Evolutionary conservation across 1,140 invertebrate species (phyloP), one percentile per base, ranked within the genome.

Genomic region (Drosophila nigrodunni): DNA sequence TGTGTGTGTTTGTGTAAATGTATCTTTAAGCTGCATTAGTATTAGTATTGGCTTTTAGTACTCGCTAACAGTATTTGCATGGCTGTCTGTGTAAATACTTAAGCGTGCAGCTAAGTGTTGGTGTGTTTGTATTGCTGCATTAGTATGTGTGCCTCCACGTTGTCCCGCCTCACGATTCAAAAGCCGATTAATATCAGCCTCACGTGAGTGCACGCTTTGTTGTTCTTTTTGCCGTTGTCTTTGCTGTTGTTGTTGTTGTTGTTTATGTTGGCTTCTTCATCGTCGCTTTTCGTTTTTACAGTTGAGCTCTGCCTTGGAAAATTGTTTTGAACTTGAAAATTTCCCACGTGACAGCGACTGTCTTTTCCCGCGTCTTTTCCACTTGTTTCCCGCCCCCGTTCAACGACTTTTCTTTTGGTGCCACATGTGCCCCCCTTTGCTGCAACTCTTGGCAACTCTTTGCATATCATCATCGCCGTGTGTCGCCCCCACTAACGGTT

Each of bases 311-410:
- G 75, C 68, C 74, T 79, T 80, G 83, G 80, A 87, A 87, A 87
- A 87, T 88, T 80, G 83, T 80, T 87, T 87, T 87, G 83, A 87
- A 87, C 83, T 87, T 87, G 83, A 87, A 87, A 87, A 88, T 89
- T 87, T 87, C 83, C 85, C 83, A 87, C 85, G 85, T 87, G 83
- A 88, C 83, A 71, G 68, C 68, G 73, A 77, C 82, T 67, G 60
- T 66, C 43, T 37, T 15, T n/a, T 10, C 52, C 15, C 13, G n/a
- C 37, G 5, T 57, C 18, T 8, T 21, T 46, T 41, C 39, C 21
- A 15, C 55, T 34, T 21, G 18, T 2, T 21, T 21, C 18, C 34
- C 65, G 34, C 6, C 37, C 44, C 30, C 62, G 55, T 57, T 13
- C n/a, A 39, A 55, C 34, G 49, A 25, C 18, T 35, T 62, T 64